Evolutionary conservation across 2,888 invertebrate species (phyloP), one percentile per base, ranked within the genome.

Genomic region (Caenorhabditis parvicauda): DNA sequence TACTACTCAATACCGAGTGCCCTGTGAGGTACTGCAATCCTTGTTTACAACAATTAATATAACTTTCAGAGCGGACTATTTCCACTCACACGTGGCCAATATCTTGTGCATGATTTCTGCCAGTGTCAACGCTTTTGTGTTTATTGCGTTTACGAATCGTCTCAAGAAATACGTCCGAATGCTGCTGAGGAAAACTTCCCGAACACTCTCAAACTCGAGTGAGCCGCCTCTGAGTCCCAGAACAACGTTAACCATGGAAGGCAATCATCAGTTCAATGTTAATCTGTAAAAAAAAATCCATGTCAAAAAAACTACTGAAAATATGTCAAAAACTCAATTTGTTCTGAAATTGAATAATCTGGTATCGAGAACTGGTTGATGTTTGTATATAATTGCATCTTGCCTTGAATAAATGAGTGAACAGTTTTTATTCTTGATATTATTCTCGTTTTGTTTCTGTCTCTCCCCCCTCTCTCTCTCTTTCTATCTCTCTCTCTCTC

Each of bases 71-170:
- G 55, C 54, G 3, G 79, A 79, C 66, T 80, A 80, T 58, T 69
- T 79, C 49, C 76, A 74, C 39, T 75, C 76, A 17, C 74, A 75
- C 54, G 48, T 78, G 35, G 69, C 74, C 38, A 71, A 68, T 48
- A 66, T 78, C n/a, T 68, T 79, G 35, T 75, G 77, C 21, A 69
- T 80, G 67, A 65, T 77, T 35, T 79, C 79, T 24, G 76, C 79
- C 4, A 69, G 76, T 7, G 72, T 79, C 41, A 80, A 79, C 57
- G 80, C 79, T 22, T 80, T 79, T 56, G 78, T 79, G 9, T 79
- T 79, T 59, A 79, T 79, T 38, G 80, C 79, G 7, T 80, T 79
- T 64, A 80, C 79, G 12, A 80, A 76, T 46, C 64, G 62, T 17
- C 48, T 67, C 44, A 70, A 64, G 56, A 65, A 67, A 48, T 79